Base-by-base conservation (phyloP, 2,113 vertebrate species). In the Larimichthys crocea region DNA sequence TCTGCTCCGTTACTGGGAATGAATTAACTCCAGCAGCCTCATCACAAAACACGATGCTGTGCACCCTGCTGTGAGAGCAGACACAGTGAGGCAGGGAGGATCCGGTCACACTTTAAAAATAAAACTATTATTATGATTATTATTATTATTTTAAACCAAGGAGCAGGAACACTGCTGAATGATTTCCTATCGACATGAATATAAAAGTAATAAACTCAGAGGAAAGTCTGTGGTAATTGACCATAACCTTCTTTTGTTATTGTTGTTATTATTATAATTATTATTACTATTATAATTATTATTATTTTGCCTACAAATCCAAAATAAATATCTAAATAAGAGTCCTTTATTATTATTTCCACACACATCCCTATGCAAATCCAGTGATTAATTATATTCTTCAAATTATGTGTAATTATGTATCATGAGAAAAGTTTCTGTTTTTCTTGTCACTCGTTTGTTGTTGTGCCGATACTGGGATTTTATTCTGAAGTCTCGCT, bases 21-120 rank as follows among this genome's bases (percentile, higher is more conserved):
- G 79, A 72, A 11, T 82, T 66, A 35, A 84, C 86, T 67, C 6
- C 83, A 80, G 76, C n/a, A 40, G 66, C 53, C 66, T 74, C 80
- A 66, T 74, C 76, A 24, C 70, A 53, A 4, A 62, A 20, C 87
- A 79, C 49, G 86, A 35, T 76, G 77, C 42, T 78, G 79, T 22
- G 14, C 75, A 44, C 72, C 29, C 49, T 5, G 15, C 0, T 0
- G 61, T 42, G 0, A 75, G 57, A 0, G 0, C 0, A 0, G 1
- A 20, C 0, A 1, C 0, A 17, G 3, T 3, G 0, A 3, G 16
- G 22, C 0, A 0, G 0, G 0, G 0, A 0, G 0, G 1, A 60
- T 90, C 86, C 84, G 82, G 77, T 8, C 0, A 0, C 0, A 0
- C 56, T 84, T 87, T 82, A 86, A 88, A 76, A 86, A 86, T 87